These are phyloP conservation scores for Smithornis capensis DNA, from an alignment of 2,113 vertebrate genomes.

Conservation along the genomic window DNA sequence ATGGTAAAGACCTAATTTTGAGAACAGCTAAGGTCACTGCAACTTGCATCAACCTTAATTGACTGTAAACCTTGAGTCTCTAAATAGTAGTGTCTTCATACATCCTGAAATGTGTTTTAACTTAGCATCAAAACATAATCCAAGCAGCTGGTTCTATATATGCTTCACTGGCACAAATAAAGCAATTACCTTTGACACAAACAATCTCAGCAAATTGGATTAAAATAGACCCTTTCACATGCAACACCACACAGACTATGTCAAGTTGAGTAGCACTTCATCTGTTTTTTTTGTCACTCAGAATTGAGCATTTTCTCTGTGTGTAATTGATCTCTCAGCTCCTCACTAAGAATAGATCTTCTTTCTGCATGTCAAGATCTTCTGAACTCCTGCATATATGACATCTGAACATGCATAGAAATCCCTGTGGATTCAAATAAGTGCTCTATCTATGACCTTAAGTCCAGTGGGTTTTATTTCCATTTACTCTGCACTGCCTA, in stretches of 20 bases:
- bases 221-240: background rate
- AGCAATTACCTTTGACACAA: slow-evolving; percentile 25
- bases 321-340: background rate
- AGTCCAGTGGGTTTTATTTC: background rate
- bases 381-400: background rate
- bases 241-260: background rate
- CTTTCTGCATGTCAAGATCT: background rate
- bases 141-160: background rate
- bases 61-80: background rate
- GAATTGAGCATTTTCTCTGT: background rate
- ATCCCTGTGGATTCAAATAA: background rate
- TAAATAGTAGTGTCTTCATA: background rate
- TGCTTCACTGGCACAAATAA: background rate
- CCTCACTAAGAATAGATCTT: background rate
- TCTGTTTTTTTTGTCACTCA: background rate
- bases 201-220: background rate
- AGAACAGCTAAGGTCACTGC: background rate
- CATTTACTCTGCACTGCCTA: background rate
- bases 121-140: background rate
- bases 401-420: background rate
- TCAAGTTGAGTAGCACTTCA: background rate
- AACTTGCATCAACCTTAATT: background rate
- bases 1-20: background rate
- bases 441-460: background rate
- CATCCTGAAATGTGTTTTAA: background rate